Evolutionary conservation across 2,797 vertebrate genomes (phyloP).

Genomic region (Tragelaphus eurycerus): DNA sequence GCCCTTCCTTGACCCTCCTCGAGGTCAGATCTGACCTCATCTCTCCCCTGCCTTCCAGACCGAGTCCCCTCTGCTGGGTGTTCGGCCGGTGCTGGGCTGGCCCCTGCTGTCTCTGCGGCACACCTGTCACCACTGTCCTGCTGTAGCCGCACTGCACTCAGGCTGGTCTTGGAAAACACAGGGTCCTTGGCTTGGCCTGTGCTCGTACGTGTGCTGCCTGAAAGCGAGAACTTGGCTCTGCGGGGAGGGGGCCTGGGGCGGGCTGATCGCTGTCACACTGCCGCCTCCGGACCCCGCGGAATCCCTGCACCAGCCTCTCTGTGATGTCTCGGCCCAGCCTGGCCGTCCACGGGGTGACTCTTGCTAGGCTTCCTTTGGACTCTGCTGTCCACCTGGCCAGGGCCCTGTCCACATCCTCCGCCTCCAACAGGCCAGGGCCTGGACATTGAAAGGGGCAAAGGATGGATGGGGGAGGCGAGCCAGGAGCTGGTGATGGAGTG

Average conservation of each 20-base stretch:
- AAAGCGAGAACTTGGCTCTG: rapidly evolving
- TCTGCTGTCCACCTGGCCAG: neutral
- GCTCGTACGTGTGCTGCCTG: rapidly evolving
- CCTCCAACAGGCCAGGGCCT: neutral
- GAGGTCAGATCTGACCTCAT: neutral
- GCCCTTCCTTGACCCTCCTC: rapidly evolving
- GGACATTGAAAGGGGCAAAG: neutral
- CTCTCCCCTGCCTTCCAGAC: too few species aligned
- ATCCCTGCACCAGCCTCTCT: neutral
- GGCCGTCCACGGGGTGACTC: rapidly evolving
- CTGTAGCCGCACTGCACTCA: rapidly evolving
- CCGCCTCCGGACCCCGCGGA: rapidly evolving
- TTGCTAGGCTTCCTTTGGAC: neutral
- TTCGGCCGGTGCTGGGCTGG: rapidly evolving
- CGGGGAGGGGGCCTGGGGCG: rapidly evolving
- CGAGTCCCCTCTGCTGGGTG: rapidly evolving
- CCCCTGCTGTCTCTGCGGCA: rapidly evolving
- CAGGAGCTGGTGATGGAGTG: neutral
- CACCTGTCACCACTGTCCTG: too few species aligned
- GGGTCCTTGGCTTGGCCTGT: rapidly evolving
- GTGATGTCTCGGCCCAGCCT: neutral
- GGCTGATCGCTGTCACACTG: neutral
- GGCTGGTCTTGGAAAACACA: neutral
- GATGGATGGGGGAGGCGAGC: rapidly evolving
- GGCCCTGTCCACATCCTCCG: neutral